Conservation (phyloP, 2,113 vertebrate species). For the Regulus satrapa region DNA sequence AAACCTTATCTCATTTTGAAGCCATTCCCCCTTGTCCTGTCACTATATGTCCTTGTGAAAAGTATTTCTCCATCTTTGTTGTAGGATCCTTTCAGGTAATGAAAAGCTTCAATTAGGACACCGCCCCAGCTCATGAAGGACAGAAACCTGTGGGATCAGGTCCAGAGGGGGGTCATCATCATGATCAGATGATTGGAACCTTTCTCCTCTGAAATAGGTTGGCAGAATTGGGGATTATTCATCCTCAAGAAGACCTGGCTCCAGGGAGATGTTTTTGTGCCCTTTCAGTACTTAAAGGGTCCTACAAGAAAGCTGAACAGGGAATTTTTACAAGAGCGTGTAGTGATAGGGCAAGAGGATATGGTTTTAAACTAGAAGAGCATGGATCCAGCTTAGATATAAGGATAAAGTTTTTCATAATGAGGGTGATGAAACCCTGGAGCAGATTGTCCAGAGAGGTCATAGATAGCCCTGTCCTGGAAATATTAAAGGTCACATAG, state of each 20-base stretch:
- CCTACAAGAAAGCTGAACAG: neutral
- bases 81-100: neutral
- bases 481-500: neutral
- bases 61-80: neutral
- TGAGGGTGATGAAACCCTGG: neutral
- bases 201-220: neutral
- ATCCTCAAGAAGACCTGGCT: neutral
- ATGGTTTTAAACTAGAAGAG: neutral
- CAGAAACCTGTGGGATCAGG: neutral
- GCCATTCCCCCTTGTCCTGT: neutral
- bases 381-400: neutral
- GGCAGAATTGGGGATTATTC: neutral
- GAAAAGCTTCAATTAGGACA: neutral
- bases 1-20: neutral
- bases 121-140: neutral
- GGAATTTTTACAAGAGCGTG: neutral
- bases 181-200: neutral
- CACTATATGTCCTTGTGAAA: rapidly evolving
- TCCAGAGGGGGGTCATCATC: neutral
- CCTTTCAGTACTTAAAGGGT: neutral
- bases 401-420: neutral
- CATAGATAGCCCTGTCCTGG: rapidly evolving
- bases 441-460: neutral
- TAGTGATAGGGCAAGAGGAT: neutral
- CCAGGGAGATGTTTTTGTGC: rapidly evolving